These are phyloP conservation scores for Microtus ochrogaster DNA, from an alignment of 2,113 vertebrate species.

Conservation along the genomic window DNA sequence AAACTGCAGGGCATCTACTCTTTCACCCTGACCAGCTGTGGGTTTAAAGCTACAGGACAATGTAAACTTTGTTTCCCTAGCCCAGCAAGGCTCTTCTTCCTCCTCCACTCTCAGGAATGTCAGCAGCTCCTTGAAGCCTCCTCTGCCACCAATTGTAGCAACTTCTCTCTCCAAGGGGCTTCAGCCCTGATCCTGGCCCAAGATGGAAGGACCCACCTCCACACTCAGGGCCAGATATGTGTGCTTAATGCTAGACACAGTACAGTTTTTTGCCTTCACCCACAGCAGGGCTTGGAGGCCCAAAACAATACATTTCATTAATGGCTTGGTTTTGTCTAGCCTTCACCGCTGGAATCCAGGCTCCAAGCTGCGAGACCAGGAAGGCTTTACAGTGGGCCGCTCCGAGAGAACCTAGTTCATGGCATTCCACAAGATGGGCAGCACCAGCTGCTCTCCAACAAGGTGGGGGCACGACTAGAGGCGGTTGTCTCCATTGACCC, in stretches of 20 bases:
- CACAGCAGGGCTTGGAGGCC: constrained; percentile 58
- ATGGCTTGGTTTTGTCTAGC: constrained; percentile 80
- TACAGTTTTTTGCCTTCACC: constrained; percentile 69
- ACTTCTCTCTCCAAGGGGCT: constrained; percentile 50
- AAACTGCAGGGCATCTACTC: background rate
- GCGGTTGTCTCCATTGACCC: constrained; percentile 96
- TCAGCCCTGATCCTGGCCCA: constrained; percentile 33
- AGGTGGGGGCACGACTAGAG: constrained; percentile 85
- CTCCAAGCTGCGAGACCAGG: constrained; percentile 89
- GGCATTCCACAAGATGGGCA: constrained; percentile 92
- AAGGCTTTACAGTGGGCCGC: constrained; percentile 92
- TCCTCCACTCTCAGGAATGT: constrained; percentile 41
- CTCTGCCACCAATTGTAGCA: background rate
- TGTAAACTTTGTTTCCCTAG: constrained; percentile 76
- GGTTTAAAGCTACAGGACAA: constrained; percentile 82
- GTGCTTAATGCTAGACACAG: constrained; percentile 60
- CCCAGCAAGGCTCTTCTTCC: constrained; percentile 48
- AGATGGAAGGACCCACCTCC: constrained; percentile 52
- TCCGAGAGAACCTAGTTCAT: constrained; percentile 94
- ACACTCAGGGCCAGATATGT: constrained; percentile 65
- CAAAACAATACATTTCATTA: constrained; percentile 62
- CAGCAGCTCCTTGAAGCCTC: constrained; percentile 46
- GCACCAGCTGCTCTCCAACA: constrained; percentile 87
- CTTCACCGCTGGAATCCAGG: constrained; percentile 83
- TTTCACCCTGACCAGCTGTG: constrained; percentile 48